A percentile compares a stretch with the other conserved stretches of the same genome.
Evolutionary conservation across 2,113 vertebrate genomes (phyloP).

Genomic region (Garra rufa): DNA sequence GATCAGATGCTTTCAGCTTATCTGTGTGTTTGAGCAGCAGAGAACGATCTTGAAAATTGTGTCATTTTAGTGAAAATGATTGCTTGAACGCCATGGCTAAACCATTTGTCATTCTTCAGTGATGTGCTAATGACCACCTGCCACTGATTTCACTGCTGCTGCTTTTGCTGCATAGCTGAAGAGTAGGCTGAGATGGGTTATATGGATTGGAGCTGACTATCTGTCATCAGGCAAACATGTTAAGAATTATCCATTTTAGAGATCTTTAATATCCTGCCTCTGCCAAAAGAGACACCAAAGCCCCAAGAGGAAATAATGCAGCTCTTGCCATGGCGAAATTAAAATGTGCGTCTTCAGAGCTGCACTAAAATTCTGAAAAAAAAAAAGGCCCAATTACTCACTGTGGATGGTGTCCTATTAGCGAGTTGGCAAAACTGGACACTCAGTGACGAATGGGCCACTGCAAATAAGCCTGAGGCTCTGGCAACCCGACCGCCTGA

Average conservation of each 20-base stretch:
- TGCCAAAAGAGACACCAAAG: constrained; percentile 25
- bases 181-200: constrained; percentile 7
- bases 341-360: not conserved
- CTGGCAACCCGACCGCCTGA: constrained; percentile 23
- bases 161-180: constrained; percentile 15
- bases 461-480: constrained; percentile 42
- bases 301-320: constrained; percentile 10
- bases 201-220: constrained; percentile 15
- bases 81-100: constrained; percentile 8
- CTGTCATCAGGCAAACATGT: constrained; percentile 10
- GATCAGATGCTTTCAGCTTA: constrained; percentile 19
- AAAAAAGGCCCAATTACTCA: constrained; percentile 52
- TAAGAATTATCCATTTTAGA: constrained; percentile 23
- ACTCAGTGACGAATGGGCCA: constrained; percentile 42
- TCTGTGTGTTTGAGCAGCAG: constrained; percentile 17
- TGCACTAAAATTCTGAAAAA: not conserved
- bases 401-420: constrained; percentile 55
- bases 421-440: constrained; percentile 50
- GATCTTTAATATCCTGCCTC: constrained; percentile 31
- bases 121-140: constrained; percentile 44
- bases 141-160: constrained; percentile 9
- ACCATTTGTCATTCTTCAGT: constrained; percentile 39
- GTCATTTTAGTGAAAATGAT: constrained; percentile 36
- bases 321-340: not conserved
- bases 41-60: constrained; percentile 17